Conservation (phyloP, 1,140 invertebrate genomes). For the Zaprionus capensis region DNA sequence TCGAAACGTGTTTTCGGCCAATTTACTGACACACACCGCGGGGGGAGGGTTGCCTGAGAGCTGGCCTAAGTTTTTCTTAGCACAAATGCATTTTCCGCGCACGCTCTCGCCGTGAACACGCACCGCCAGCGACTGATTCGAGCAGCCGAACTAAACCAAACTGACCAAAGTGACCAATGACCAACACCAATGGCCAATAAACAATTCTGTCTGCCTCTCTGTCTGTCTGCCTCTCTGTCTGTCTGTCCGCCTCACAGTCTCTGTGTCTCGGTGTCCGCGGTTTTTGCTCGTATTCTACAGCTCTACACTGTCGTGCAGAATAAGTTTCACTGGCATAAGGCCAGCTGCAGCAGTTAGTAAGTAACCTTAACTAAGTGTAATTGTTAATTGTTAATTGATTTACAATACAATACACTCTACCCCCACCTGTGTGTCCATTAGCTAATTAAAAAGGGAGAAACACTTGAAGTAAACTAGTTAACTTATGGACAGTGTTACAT, state of each 20-base stretch:
- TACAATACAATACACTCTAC: constrained; percentile 9
- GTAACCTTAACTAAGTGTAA: constrained; percentile 28
- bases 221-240: background rate
- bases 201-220: constrained; percentile 6
- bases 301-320: constrained; percentile 33
- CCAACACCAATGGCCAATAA: constrained; percentile 34
- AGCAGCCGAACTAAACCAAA: constrained; percentile 15
- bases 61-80: constrained; percentile 21
- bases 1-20: constrained; percentile 45
- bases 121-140: constrained; percentile 35
- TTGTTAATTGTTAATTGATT: constrained; percentile 55
- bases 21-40: constrained; percentile 15
- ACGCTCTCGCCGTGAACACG: constrained; percentile 34
- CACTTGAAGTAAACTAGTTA: constrained; percentile 4
- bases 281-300: constrained; percentile 43
- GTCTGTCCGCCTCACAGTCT: background rate
- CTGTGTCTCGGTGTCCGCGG: background rate
- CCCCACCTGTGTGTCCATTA: constrained; percentile 31
- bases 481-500: background rate
- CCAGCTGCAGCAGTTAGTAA: constrained; percentile 37
- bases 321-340: constrained; percentile 57
- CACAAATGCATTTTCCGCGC: constrained; percentile 32
- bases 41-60: background rate
- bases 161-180: constrained; percentile 42
- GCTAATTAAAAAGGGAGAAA: constrained; percentile 39